Percentiles rank a stretch among this genome's conserved stretches.
These are phyloP conservation scores for Sturnira hondurensis DNA, from an alignment of 2,113 vertebrate species.

Conservation along the genomic window DNA sequence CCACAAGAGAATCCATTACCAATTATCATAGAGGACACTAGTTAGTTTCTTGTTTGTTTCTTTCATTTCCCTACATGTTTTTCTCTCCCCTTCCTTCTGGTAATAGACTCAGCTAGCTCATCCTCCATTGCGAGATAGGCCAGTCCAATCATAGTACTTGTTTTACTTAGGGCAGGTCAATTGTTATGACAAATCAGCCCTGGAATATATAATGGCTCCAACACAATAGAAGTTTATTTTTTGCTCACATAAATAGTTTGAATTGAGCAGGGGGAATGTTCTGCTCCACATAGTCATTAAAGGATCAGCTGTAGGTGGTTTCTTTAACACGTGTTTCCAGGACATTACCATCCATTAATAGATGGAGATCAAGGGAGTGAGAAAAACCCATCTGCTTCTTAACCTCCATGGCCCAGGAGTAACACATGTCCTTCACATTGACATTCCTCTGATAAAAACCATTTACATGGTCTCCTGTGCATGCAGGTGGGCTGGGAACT, in stretches of 20 bases:
- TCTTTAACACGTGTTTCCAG: background rate
- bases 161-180: background rate
- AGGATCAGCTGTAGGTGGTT: background rate
- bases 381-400: background rate
- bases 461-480: background rate
- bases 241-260: background rate
- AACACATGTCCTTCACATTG: background rate
- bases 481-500: background rate
- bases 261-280: background rate
- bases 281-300: background rate
- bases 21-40: background rate
- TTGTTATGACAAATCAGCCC: background rate
- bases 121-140: background rate
- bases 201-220: background rate
- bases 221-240: background rate
- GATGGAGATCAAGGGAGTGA: background rate
- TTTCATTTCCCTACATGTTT: background rate
- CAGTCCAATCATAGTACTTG: background rate
- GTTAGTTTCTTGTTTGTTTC: background rate
- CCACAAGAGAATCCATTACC: background rate
- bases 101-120: background rate
- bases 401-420: background rate
- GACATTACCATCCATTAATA: background rate
- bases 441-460: background rate
- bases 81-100: background rate